Evolutionary conservation across 2,113 vertebrate genomes (phyloP).

Genomic region (Stegostoma tigrinum): DNA sequence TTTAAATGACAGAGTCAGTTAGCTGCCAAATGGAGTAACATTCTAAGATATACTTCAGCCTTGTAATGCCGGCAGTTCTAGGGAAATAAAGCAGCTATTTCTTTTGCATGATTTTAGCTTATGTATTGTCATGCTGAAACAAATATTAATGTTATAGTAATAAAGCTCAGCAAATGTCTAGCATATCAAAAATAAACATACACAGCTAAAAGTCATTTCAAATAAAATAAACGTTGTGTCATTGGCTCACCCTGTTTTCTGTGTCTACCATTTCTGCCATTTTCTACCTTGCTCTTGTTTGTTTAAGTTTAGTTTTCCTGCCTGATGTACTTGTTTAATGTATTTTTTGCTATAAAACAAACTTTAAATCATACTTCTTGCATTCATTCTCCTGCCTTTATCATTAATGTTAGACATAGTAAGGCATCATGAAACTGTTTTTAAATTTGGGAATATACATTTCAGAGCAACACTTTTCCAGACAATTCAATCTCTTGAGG

Average conservation of each 20-base stretch:
- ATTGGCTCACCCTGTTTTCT: neutral
- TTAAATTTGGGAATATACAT: neutral
- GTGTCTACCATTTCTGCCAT: neutral
- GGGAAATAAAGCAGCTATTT: neutral
- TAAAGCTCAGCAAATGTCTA: neutral
- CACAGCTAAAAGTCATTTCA: neutral
- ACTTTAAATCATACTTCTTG: neutral
- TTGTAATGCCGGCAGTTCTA: neutral
- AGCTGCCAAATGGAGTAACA: neutral
- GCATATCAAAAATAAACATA: neutral
- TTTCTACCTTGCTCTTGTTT: neutral
- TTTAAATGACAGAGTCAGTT: neutral
- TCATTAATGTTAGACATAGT: neutral
- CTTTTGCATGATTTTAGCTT: neutral
- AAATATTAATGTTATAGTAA: neutral
- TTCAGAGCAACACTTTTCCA: neutral
- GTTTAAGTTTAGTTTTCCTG: neutral
- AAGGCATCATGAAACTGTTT: neutral
- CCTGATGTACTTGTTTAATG: neutral
- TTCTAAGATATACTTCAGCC: neutral
- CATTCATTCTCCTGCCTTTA: neutral
- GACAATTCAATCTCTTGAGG: neutral
- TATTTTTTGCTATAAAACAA: neutral
- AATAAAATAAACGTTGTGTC: neutral
- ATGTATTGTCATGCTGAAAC: neutral